These are phyloP conservation scores for Urosaurus nigricauda DNA, from an alignment of 2,797 vertebrate species.

Conservation along the genomic window DNA sequence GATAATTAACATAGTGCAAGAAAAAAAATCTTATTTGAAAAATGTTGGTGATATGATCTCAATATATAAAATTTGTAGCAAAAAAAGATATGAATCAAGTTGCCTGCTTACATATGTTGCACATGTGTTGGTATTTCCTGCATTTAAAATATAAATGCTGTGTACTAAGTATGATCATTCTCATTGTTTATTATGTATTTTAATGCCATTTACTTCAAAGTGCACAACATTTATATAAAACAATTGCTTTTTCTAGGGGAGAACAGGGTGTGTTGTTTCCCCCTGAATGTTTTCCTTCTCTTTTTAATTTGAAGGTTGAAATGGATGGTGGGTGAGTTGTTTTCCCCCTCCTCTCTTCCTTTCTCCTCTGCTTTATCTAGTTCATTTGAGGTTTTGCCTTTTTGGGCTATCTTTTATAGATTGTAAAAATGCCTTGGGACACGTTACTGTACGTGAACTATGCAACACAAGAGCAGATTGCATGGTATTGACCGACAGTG, in stretches of 20 bases:
- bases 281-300: not conserved
- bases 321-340: not conserved
- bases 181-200: not conserved
- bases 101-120: not conserved
- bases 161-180: not conserved
- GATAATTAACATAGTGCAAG: not conserved
- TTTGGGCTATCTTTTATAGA: conserved; percentile 14
- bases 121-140: not conserved
- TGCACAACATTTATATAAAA: not conserved
- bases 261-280: not conserved
- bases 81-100: no score
- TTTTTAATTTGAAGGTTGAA: conserved; percentile 2
- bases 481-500: conserved; percentile 39
- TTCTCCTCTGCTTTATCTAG: conserved; percentile 13
- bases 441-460: conserved; percentile 22
- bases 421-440: conserved; percentile 34
- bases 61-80: not conserved
- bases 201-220: conserved; percentile 17
- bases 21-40: not conserved
- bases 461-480: conserved; percentile 37
- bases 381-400: conserved; percentile 43
- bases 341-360: not conserved
- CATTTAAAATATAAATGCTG: not conserved
- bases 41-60: not conserved
- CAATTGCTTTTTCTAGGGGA: not conserved